phyloP scores from a whole-genome alignment of 2,888 invertebrate species.

The Habroteleia sp. region DNA sequence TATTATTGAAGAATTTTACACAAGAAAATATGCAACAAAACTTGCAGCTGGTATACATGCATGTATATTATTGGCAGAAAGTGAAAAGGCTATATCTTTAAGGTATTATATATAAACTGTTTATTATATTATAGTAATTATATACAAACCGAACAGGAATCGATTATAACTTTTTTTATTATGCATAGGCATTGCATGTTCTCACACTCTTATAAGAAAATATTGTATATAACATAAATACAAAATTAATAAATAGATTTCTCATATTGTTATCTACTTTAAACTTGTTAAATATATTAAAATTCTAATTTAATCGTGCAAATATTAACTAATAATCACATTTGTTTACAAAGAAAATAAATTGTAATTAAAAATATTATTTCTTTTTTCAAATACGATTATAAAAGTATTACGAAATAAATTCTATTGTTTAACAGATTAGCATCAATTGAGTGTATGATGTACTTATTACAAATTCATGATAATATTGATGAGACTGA shows the following conservation, averaged over 20 bases:
- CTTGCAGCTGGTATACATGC: conserved; percentile 86
- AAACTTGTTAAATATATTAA: no score
- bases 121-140: neutral
- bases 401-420: neutral
- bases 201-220: no score
- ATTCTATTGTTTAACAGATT: conserved; percentile 70
- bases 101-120: conserved; percentile 81
- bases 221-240: no score
- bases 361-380: neutral
- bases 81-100: conserved; percentile 85
- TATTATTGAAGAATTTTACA: conserved; percentile 83
- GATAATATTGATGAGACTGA: conserved; percentile 83
- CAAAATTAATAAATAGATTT: no score
- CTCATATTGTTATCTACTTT: no score
- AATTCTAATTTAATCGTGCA: no score
- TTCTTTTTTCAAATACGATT: conserved; percentile 27
- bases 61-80: conserved; percentile 85
- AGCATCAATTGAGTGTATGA: conserved; percentile 83
- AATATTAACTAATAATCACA: no score
- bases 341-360: no score
- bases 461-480: conserved; percentile 85
- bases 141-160: neutral
- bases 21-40: conserved; percentile 83
- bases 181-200: no score
- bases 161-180: no score